Evolutionary conservation across 2,113 vertebrate species (phyloP).

Genomic region (Plecotus auritus): DNA sequence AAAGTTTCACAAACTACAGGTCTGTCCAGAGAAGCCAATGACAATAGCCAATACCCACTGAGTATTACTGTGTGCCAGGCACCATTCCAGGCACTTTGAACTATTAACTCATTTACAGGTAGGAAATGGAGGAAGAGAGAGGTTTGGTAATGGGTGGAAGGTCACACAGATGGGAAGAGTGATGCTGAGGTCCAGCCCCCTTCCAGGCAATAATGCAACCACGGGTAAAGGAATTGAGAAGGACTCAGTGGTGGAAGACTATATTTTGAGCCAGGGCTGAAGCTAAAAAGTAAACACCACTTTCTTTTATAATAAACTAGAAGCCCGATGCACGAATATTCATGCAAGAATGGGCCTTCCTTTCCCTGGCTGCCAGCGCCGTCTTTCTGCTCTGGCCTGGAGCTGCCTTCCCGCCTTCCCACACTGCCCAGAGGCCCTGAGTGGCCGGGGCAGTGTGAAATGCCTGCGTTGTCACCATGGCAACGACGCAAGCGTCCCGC

Average conservation of each 20-base stretch:
- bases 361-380: too few species aligned
- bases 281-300: neutral
- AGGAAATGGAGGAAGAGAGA: neutral
- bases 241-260: neutral
- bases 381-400: too few species aligned
- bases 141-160: neutral
- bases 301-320: neutral
- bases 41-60: fast-evolving
- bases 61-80: neutral
- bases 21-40: neutral
- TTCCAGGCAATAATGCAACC: neutral
- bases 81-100: neutral
- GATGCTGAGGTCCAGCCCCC: neutral
- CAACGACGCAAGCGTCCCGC: too few species aligned
- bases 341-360: too few species aligned
- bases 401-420: too few species aligned
- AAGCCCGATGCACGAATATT: too few species aligned
- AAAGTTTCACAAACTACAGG: neutral
- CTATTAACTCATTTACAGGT: neutral
- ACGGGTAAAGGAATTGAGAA: neutral
- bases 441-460: too few species aligned
- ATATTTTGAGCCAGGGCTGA: neutral
- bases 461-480: too few species aligned
- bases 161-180: neutral
- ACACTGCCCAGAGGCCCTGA: too few species aligned